Conservation (phyloP, 2,797 vertebrate species). For the Tiaroga cobitis region DNA sequence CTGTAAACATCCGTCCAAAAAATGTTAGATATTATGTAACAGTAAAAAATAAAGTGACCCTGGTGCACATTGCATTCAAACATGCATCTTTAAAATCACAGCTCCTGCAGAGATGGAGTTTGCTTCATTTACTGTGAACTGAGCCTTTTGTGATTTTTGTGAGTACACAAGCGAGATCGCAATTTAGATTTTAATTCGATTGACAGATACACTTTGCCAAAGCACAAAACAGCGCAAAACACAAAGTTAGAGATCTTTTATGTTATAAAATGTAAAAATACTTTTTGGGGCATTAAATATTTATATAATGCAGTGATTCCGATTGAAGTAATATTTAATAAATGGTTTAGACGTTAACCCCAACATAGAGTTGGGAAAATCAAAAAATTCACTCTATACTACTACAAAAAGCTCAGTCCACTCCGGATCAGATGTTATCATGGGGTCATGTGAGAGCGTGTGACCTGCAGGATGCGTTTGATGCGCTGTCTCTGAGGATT, state of each 20-base stretch:
- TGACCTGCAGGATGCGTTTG: conserved; percentile 97
- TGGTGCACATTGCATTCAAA: background rate
- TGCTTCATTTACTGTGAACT: background rate
- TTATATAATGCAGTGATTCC: background rate
- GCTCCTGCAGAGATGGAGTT: background rate
- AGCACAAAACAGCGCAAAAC: background rate
- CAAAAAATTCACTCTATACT: background rate
- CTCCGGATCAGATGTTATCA: background rate
- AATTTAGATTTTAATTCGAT: background rate
- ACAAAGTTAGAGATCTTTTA: background rate
- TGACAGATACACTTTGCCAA: background rate
- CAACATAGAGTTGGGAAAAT: background rate
- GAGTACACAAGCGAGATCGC: background rate
- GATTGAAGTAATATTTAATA: background rate
- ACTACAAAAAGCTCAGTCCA: background rate
- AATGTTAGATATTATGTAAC: too few species aligned
- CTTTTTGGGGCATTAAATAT: background rate
- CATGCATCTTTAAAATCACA: background rate
- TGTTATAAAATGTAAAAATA: background rate
- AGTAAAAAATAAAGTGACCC: background rate
- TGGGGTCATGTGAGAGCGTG: background rate
- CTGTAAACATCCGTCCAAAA: too few species aligned
- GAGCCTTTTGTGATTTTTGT: background rate
- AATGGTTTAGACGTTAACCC: background rate
- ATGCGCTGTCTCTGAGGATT: conserved; percentile 98